phyloP scores from a whole-genome alignment of 2,113 vertebrate genomes.

The Sphaerodactylus townsendi region DNA sequence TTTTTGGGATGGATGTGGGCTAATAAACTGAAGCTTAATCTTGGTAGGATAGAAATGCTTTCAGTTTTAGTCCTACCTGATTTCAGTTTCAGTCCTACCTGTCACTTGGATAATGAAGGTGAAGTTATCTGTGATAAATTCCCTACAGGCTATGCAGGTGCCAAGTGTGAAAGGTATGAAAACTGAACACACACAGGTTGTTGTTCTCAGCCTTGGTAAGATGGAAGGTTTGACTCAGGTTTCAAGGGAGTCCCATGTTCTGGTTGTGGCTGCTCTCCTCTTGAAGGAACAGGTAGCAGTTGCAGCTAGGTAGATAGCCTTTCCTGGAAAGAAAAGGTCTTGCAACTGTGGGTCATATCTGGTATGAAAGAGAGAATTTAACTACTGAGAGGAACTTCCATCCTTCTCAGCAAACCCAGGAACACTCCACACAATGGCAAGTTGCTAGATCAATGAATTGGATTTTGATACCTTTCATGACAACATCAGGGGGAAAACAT shows the following conservation, averaged over 20 bases:
- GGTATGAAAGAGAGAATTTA: background rate
- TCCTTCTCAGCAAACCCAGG: background rate
- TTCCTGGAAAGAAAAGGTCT: too few relatives aligned
- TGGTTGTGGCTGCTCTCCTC: too few relatives aligned
- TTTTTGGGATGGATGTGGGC: too few relatives aligned
- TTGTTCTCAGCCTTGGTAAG: background rate
- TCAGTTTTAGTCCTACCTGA: too few relatives aligned
- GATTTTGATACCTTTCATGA: background rate
- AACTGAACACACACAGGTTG: background rate
- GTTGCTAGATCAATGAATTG: background rate
- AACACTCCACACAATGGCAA: background rate
- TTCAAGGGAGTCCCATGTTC: too few relatives aligned
- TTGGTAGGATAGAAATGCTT: too few relatives aligned
- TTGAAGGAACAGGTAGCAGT: too few relatives aligned
- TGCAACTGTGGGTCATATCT: too few relatives aligned
- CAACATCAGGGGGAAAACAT: background rate
- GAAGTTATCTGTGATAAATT: conserved; percentile 87
- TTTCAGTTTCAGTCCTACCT: conserved; percentile 92
- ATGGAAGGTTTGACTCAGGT: too few relatives aligned
- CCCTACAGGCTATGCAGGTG: conserved; percentile 80
- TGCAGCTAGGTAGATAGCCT: too few relatives aligned
- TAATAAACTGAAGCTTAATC: too few relatives aligned
- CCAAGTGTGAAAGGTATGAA: conserved; percentile 87
- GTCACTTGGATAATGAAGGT: conserved; percentile 73
- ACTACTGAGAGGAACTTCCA: background rate